Evolutionary conservation across 2,888 invertebrate species (phyloP).

Genomic region (Lithophane semibrunnea): DNA sequence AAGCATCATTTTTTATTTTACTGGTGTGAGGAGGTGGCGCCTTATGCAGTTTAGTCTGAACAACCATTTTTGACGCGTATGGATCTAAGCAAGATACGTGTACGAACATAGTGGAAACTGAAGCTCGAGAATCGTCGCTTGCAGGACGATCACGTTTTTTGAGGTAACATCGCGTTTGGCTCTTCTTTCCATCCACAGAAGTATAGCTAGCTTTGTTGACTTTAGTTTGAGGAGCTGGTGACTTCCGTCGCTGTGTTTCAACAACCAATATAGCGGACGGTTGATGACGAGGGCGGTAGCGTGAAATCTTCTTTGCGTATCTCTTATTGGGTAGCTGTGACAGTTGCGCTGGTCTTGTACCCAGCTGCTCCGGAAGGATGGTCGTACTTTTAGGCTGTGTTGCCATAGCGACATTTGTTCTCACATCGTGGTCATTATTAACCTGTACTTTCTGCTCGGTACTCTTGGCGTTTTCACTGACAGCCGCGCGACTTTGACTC

Average conservation of each 20-base stretch:
- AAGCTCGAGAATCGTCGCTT: not conserved
- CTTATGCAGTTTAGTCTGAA: not conserved
- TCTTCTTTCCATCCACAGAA: not conserved
- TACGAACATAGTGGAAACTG: not conserved
- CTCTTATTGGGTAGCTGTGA: not conserved
- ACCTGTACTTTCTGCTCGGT: not conserved
- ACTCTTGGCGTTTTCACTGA: not conserved
- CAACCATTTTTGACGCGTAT: not conserved
- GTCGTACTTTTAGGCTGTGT: not conserved
- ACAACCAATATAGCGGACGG: too few species aligned
- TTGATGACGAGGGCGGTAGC: constrained; percentile 21
- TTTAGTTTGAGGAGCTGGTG: not conserved
- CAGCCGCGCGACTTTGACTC: not conserved
- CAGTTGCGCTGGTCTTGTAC: not conserved
- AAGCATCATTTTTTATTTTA: not conserved
- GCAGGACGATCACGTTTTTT: not conserved
- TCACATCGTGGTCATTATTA: too few species aligned
- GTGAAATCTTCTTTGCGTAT: constrained; percentile 39
- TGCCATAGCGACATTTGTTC: not conserved
- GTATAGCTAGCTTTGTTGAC: not conserved
- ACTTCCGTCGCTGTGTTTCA: not conserved
- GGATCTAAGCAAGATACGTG: not conserved
- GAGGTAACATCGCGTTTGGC: not conserved
- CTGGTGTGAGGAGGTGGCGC: not conserved
- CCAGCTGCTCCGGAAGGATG: too few species aligned